Conservation (phyloP, 2,888 invertebrate species). For the Drosophila peninsularis region DNA sequence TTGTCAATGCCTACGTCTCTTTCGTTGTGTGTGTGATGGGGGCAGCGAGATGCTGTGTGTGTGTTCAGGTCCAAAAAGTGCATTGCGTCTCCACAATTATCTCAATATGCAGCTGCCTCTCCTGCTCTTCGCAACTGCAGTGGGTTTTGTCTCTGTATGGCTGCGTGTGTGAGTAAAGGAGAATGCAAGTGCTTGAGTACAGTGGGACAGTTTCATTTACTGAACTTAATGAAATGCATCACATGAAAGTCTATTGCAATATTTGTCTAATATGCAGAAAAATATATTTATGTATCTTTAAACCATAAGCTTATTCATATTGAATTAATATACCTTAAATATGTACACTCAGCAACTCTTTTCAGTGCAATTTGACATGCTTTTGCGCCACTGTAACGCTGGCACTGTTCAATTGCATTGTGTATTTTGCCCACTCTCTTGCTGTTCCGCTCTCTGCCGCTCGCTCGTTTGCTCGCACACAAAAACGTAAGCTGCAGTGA, state of each 20-base stretch:
- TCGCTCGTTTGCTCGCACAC: conserved; percentile 24
- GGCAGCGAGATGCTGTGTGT: conserved; percentile 40
- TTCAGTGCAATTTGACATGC: background rate
- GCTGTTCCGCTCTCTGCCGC: conserved; percentile 7
- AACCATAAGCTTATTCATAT: too few relatives aligned
- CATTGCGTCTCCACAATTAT: conserved; percentile 27
- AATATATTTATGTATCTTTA: too few relatives aligned
- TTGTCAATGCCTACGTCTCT: conserved; percentile 66
- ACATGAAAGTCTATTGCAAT: background rate
- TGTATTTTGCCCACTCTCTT: conserved; percentile 27
- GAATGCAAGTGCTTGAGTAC: conserved; percentile 23
- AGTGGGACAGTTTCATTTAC: background rate
- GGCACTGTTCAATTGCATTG: conserved; percentile 54
- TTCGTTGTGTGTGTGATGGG: conserved; percentile 63
- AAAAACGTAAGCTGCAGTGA: conserved; percentile 36
- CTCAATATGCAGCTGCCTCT: conserved; percentile 20
- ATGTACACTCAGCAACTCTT: background rate
- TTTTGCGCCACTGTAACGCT: conserved; percentile 44
- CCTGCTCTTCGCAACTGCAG: conserved; percentile 13
- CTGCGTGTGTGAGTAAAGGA: conserved; percentile 7
- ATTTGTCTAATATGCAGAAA: background rate
- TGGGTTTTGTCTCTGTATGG: background rate
- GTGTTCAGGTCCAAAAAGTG: conserved; percentile 35
- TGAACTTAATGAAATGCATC: background rate
- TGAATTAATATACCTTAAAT: background rate